Base-by-base conservation (phyloP, 2,113 vertebrate species). In the Carettochelys insculpta region DNA sequence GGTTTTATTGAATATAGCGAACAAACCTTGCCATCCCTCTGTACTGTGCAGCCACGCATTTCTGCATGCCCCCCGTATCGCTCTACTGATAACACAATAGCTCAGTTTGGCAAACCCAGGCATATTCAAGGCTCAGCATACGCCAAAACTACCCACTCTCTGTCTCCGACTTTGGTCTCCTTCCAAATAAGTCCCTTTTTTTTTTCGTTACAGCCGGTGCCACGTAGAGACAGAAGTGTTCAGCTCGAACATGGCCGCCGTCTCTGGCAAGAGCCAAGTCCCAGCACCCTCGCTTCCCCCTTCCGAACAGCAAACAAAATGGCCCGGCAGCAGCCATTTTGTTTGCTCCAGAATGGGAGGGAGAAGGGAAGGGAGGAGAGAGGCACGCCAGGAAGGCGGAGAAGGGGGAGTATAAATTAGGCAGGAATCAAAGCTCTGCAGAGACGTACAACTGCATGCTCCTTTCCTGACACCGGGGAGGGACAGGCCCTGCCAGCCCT, bases 291-390 rank as follows among this genome's bases (percentile, higher is more conserved):
- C 41, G 92, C 92, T 95, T 96, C 91, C 77, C 94, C 86, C 82
- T 95, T 96, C 92, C 96, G 88, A 94, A 47, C 79, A 2, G 95
- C 53, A 95, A 92, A 96, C 84, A 94, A 96, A 95, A 97, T 96
- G 96, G 96, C 95, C 96, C 92, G 92, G 95, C 93, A 94, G 95
- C 96, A 96, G 95, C 96, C 97, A 97, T 97, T 96, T 97, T 97
- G 95, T 95, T 92, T 61, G 86, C 94, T 94, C 91, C 27, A 88
- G 94, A 94, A 95, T 94, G 88, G 91, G 93, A 95, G 95, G 95
- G 95, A 91, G 84, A 95, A 92, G 93, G 88, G 92, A 92, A 93
- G 95, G 93, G 93, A 94, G 92, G 95, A 83, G 94, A 94, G 95
- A 61, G 13, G 53, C 82, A 85, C 84, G 76, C 89, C 86, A 65